These are phyloP conservation scores for Ciconia stormi DNA, from an alignment of 2,113 vertebrate species.

Conservation along the genomic window DNA sequence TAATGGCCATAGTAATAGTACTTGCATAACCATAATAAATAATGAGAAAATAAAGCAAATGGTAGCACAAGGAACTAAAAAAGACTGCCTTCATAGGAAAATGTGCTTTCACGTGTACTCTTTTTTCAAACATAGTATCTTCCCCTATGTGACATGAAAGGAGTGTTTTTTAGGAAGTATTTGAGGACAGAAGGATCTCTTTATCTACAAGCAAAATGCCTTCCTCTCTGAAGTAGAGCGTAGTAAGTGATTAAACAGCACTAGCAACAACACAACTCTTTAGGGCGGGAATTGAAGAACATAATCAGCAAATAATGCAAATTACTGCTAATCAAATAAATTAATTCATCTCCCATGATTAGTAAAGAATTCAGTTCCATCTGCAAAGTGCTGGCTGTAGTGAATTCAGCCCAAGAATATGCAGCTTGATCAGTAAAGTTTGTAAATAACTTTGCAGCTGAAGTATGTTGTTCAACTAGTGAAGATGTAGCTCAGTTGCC, in stretches of 20 bases:
- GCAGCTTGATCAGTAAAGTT: conserved; percentile 71
- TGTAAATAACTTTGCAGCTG: conserved; percentile 75
- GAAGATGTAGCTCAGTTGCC: conserved; percentile 53
- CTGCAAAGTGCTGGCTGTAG: conserved; percentile 53
- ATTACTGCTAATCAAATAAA: conserved; percentile 68
- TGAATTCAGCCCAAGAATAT: conserved; percentile 49
- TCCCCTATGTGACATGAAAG: not conserved
- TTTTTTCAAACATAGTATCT: not conserved
- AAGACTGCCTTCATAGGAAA: not conserved
- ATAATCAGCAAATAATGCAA: conserved; percentile 74
- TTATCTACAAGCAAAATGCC: not conserved
- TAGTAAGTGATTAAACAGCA: conserved; percentile 21
- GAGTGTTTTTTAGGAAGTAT: not conserved
- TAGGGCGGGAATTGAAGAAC: not conserved
- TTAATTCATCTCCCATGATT: conserved; percentile 62
- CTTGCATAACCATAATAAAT: not conserved
- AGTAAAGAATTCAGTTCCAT: conserved; percentile 64
- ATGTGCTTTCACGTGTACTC: not conserved
- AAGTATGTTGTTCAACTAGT: conserved; percentile 44
- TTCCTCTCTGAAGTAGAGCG: not conserved
- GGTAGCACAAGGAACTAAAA: not conserved
- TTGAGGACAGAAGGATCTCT: not conserved
- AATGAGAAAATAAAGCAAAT: not conserved
- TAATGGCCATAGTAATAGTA: not conserved
- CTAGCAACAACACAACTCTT: conserved; percentile 17